A percentile compares a stretch with the other conserved stretches of the same genome.
Evolutionary conservation across 1,140 invertebrate genomes (phyloP).

Genomic region (Phymastichus coffea): DNA sequence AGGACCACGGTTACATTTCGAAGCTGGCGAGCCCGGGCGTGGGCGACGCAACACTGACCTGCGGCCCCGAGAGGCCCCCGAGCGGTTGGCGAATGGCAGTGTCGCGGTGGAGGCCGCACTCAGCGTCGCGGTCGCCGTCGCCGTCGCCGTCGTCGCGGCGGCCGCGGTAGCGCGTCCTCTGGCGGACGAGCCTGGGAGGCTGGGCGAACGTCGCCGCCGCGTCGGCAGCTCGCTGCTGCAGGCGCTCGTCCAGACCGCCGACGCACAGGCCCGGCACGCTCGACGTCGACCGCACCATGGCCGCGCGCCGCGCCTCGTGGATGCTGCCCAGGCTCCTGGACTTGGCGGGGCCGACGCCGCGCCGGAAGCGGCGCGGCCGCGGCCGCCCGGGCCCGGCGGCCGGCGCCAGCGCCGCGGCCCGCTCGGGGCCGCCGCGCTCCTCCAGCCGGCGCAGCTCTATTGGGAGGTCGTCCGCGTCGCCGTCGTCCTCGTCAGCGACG

Average conservation of each 20-base stretch:
- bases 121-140: slow-evolving; percentile 41
- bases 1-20: too few species aligned
- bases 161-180: slow-evolving; percentile 44
- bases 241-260: not conserved
- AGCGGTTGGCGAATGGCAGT: slow-evolving; percentile 47
- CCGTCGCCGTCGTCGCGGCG: slow-evolving; percentile 43
- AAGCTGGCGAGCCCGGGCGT: too few species aligned
- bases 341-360: slow-evolving; percentile 64
- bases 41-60: too few species aligned
- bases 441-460: slow-evolving; percentile 87
- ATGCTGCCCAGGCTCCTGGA: slow-evolving; percentile 81
- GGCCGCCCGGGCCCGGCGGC: slow-evolving; percentile 31
- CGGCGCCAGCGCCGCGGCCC: slow-evolving; percentile 47
- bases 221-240: not conserved
- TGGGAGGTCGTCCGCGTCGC: slow-evolving; percentile 74
- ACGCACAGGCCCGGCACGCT: slow-evolving; percentile 67
- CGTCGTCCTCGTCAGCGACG: slow-evolving; percentile 58
- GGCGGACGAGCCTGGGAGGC: slow-evolving; percentile 46
- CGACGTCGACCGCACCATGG: slow-evolving; percentile 71
- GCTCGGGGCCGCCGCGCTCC: slow-evolving; percentile 54
- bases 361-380: slow-evolving; percentile 48
- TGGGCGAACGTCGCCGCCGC: too few species aligned
- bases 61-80: slow-evolving; percentile 45
- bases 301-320: slow-evolving; percentile 65
- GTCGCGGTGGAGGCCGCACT: too few species aligned